Conservation (phyloP, 2,888 invertebrate species). For the Drosophila fulvimacula region DNA sequence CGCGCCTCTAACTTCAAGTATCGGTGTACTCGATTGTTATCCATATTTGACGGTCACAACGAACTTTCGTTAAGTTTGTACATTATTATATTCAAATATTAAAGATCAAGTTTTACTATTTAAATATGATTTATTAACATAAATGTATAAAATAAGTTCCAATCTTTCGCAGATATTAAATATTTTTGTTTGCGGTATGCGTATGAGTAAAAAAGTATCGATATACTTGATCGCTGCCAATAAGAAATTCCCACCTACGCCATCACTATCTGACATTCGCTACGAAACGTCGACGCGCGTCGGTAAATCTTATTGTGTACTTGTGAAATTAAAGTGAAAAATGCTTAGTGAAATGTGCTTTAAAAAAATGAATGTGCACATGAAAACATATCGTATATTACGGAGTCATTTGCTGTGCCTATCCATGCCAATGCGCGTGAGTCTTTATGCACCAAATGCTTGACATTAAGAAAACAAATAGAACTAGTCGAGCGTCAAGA, state of each 20-base stretch:
- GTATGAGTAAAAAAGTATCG: not conserved
- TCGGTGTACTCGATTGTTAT: not conserved
- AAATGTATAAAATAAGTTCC: no score
- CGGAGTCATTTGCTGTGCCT: not conserved
- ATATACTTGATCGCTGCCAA: not conserved
- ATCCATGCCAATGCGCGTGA: constrained; percentile 1
- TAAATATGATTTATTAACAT: no score
- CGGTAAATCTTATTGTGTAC: not conserved
- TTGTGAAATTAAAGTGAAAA: not conserved
- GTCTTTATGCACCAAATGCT: not conserved
- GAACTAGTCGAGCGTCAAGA: constrained; percentile 61
- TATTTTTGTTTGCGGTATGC: not conserved
- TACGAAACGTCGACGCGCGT: not conserved
- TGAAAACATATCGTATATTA: not conserved
- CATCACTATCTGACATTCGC: not conserved
- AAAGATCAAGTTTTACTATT: no score
- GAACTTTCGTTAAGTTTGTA: not conserved
- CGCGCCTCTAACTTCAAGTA: not conserved
- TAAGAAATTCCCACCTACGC: not conserved
- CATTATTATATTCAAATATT: not conserved
- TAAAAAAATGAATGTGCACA: not conserved
- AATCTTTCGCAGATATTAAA: no score
- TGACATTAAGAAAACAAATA: constrained; percentile 65
- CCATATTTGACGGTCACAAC: not conserved
- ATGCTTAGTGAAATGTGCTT: no score